These are phyloP conservation scores for Ochotona curzoniae DNA, from an alignment of 2,113 vertebrate genomes.

Conservation along the genomic window DNA sequence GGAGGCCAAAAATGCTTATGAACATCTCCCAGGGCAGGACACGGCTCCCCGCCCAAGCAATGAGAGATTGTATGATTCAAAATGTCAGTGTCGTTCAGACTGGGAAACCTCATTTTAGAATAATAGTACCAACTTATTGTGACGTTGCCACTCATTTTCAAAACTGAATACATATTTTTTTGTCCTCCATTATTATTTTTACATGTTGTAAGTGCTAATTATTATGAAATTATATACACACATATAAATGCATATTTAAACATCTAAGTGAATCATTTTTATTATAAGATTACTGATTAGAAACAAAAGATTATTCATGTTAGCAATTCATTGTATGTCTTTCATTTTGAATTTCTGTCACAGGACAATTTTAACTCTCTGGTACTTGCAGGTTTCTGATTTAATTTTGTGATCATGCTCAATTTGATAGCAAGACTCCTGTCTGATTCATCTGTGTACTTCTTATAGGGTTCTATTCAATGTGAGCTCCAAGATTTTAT, in stretches of 20 bases:
- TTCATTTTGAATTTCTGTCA: neutral
- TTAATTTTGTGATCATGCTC: neutral
- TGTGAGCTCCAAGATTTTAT: neutral
- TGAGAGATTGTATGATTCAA: neutral
- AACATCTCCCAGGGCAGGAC: neutral
- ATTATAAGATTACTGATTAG: neutral
- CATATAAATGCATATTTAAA: neutral
- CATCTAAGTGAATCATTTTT: too few species aligned
- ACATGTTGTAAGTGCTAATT: neutral
- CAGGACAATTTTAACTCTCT: neutral
- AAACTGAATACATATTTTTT: neutral
- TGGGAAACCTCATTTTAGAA: neutral
- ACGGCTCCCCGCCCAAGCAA: fast-evolving
- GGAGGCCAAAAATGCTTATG: neutral
- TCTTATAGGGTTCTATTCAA: neutral
- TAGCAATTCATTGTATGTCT: neutral
- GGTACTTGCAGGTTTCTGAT: neutral
- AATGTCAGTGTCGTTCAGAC: neutral
- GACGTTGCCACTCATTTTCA: neutral
- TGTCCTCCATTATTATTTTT: neutral
- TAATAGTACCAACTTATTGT: neutral
- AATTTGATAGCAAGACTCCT: neutral
- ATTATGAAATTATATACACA: neutral
- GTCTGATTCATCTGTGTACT: neutral
- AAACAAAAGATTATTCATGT: neutral